Evolutionary conservation across 2,888 invertebrate species (phyloP), one percentile per base, ranked within the genome.

Genomic region (Kryphioiulus occultus): DNA sequence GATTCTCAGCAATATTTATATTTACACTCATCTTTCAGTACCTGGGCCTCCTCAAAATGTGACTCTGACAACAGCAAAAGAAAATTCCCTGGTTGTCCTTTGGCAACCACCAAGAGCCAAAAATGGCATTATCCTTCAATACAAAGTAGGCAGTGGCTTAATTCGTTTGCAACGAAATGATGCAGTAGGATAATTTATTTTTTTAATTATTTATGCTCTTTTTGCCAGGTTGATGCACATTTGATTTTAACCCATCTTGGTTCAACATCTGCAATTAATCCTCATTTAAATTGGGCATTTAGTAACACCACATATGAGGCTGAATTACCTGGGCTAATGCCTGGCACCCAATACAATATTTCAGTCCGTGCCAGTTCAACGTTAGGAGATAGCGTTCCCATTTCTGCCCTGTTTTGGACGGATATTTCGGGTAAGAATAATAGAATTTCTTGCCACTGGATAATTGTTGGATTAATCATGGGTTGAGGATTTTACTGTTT

Each of bases 301-400:
- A 91, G 92, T 12, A 92, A 91, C 87, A 88, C 88, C 47, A 91
- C 92, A 0, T 91, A 91, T 32, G 90, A 88, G 78, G 91, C 92
- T 15, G 90, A 91, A 84, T 89, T 93, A 7, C 92, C 92, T 88
- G 91, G 92, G 44, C 91, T 97, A 2, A 94, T 95, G 89, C 95
- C 97, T 0, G 96, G 96, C 0, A 95, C 96, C 0, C 93, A 93
- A 88, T 97, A 97, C 91, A 95, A 95, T 89, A 93, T 97, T 35
- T 94, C 95, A 59, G 93, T 97, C 0, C 93, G 93, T 39, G 96
- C 96, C 0, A 92, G 93, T 35, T 92, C 91, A 7, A 90, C 90
- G 26, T 90, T 95, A 94, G 91, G 93, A 91, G 89, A 92, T 93
- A 89, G 94, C 93, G 19, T 92, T 92, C 88, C 93, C 30, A 92